Evolutionary conservation across 2,113 vertebrate genomes (phyloP), one percentile per base, ranked within the genome.

Genomic region (Toxotes jaculatrix): DNA sequence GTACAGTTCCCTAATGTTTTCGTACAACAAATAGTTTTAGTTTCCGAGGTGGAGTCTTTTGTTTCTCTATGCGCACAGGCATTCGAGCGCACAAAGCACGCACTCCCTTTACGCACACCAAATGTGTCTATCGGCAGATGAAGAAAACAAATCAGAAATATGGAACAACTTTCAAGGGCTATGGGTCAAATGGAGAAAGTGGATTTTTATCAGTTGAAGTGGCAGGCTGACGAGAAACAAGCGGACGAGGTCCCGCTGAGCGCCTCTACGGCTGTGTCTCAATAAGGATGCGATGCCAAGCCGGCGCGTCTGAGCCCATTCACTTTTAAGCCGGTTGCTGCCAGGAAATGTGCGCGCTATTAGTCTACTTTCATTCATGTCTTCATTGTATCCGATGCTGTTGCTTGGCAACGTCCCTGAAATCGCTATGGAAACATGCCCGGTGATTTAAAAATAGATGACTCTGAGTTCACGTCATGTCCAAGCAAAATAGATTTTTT

Each of bases 361-460:
- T 84, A 63, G 90, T 91, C 90, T 89, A 93, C 87, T 90, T 94
- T 95, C 94, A 94, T 95, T 95, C 93, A 95, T 92, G 86, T 91
- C 93, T 93, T 94, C 80, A 87, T 93, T 95, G 94, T 94, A 93
- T 95, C 88, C 83, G 90, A 94, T 92, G 91, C 93, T 95, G 96
- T 97, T 97, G 95, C 96, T 95, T 95, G 96, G 96, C 96, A 97
- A 86, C 94, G 87, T 95, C 93, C 74, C 82, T 89, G 93, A 93
- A 92, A 95, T 95, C 76, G 88, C 94, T 95, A 95, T 95, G 94
- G 95, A 94, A 95, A 95, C 95, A 91, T 92, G 92, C 87, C 90
- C 85, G 73, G 88, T 78, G 86, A 86, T 93, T 92, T 93, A 95
- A 94, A 95, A 94, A 95, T 94, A 94, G 91, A 94, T 87, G 82